Percentiles rank a stretch among this genome's conserved stretches.
Conservation (phyloP, 2,888 invertebrate genomes). For the Cerastis leucographa region DNA sequence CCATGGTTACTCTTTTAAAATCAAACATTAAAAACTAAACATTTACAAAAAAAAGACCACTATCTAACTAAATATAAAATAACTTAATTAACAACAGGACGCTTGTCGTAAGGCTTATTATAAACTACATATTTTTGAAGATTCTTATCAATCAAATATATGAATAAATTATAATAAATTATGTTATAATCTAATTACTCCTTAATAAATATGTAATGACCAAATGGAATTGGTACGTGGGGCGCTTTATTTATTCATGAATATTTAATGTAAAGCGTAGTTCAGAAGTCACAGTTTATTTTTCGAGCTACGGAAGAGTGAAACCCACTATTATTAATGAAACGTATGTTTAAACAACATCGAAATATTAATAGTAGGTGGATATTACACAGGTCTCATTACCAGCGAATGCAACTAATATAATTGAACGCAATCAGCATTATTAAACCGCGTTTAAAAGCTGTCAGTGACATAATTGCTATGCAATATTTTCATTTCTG, state of each 20-base stretch:
- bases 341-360: background rate
- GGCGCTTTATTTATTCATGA: constrained; percentile 28
- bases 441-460: background rate
- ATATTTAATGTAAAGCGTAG: constrained; percentile 20
- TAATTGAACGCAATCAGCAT: background rate
- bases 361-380: background rate
- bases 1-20: too few species aligned
- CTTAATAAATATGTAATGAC: constrained; percentile 8
- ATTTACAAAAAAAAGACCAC: too few species aligned
- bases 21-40: too few species aligned
- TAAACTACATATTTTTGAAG: constrained; percentile 18
- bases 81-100: too few species aligned
- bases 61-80: too few species aligned
- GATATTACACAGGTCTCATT: background rate
- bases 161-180: too few species aligned
- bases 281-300: constrained; percentile 7
- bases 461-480: background rate
- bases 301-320: background rate
- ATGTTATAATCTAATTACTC: constrained; percentile 33
- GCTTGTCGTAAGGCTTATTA: too few species aligned
- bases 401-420: background rate
- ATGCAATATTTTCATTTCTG: background rate
- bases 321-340: background rate
- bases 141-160: background rate
- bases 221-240: constrained; percentile 19